Evolutionary conservation across 2,888 invertebrate genomes (phyloP).

Genomic region (Thecophora atra): DNA sequence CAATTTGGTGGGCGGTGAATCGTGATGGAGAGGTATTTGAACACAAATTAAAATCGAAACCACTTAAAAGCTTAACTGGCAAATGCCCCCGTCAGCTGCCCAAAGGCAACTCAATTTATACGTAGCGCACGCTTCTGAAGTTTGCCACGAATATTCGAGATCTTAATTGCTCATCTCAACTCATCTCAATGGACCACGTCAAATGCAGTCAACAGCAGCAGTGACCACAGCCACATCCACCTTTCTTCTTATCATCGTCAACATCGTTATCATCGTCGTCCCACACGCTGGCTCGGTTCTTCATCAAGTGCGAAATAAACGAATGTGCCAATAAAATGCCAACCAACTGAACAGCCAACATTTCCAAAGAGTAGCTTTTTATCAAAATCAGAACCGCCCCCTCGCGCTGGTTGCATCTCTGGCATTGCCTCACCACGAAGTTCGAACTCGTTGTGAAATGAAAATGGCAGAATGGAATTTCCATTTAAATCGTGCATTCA

Average conservation of each 20-base stretch:
- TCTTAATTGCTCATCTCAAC: neutral
- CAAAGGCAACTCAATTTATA: too few species aligned
- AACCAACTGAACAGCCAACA: neutral
- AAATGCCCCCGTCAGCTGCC: neutral
- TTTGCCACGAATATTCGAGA: neutral
- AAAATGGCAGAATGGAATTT: slow-evolving; percentile 26
- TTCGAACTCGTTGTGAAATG: slow-evolving; percentile 20
- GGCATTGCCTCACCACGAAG: neutral
- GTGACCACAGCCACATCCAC: neutral
- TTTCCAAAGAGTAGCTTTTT: neutral
- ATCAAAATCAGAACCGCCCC: slow-evolving; percentile 10
- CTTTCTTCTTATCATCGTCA: neutral
- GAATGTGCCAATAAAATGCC: slow-evolving; percentile 9
- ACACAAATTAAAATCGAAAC: too few species aligned
- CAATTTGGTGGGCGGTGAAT: too few species aligned
- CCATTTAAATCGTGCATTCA: slow-evolving; percentile 27
- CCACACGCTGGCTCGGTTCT: neutral
- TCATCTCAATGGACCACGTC: neutral
- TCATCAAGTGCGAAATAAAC: neutral
- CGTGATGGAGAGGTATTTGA: too few species aligned
- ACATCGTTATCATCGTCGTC: neutral
- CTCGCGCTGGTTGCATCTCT: neutral
- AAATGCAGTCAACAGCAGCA: neutral
- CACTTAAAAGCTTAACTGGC: too few species aligned
- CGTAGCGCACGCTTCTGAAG: neutral